Percentiles rank a stretch among this genome's conserved stretches.
phyloP scores from a whole-genome alignment of 2,113 vertebrate species.

The Antennarius striatus region DNA sequence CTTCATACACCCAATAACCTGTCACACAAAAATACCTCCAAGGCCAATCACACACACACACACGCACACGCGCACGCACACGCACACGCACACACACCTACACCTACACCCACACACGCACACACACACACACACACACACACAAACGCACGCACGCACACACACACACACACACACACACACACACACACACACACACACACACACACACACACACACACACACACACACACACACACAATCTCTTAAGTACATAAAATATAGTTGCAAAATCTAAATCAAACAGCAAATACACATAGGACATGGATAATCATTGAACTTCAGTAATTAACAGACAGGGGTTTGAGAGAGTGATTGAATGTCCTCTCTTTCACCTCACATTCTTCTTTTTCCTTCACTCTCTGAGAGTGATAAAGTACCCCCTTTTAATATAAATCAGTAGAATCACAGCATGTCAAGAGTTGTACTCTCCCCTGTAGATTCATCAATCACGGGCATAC shows the following conservation, averaged over 20 bases:
- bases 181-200: not conserved
- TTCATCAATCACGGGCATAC: constrained; percentile 67
- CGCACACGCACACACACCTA: not conserved
- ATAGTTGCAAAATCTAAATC: too few species aligned
- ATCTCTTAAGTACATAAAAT: not conserved
- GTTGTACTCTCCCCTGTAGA: constrained; percentile 64
- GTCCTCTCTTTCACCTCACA: constrained; percentile 60
- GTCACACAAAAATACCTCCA: not conserved
- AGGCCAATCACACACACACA: not conserved
- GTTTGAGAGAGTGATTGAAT: constrained; percentile 52
- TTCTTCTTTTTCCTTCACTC: constrained; percentile 49
- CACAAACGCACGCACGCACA: not conserved
- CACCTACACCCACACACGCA: not conserved
- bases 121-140: not conserved
- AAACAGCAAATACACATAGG: too few species aligned
- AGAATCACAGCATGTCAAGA: constrained; percentile 63
- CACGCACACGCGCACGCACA: not conserved
- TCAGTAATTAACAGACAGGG: constrained; percentile 54
- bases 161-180: not conserved
- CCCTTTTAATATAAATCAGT: constrained; percentile 76
- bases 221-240: not conserved
- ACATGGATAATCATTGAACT: not conserved
- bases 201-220: not conserved
- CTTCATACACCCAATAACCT: constrained; percentile 19
- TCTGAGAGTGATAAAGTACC: constrained; percentile 62